Evolutionary conservation across 1,140 invertebrate species (phyloP), one percentile per base, ranked within the genome.

Genomic region (Arctopsyche grandis): DNA sequence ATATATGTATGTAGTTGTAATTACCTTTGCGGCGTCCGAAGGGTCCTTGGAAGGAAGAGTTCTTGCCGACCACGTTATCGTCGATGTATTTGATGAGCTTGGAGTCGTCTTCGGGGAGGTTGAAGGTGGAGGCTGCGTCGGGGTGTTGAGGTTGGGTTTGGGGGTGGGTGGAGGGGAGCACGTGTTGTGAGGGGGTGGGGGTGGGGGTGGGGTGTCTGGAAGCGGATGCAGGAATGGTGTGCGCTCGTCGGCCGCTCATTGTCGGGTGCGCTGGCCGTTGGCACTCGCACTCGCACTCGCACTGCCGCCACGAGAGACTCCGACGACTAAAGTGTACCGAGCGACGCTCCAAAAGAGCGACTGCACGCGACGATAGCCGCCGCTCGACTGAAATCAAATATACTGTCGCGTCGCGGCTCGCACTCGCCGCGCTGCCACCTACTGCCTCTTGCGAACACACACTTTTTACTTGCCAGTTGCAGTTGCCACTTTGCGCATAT

Each of bases 11-110:
- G 52, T 5, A 9, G 5, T 10, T 16, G 16, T 16, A 9, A 58
- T 60, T 88, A 95, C 94, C 94, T 93, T 94, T 94, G 85, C 94
- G 89, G 56, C 92, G 87, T 81, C 94, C 94, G 84, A 92, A 96
- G n/a, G 94, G 94, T 52, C 94, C 93, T 82, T 92, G 90, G 85
- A 95, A 95, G 9, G 92, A 92, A 80, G 92, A 91, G 83, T 92
- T 92, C 84, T 92, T 94, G 73, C 94, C 94, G 83, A 96, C 92
- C 70, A 96, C 88, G 87, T 93, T 95, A 78, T 95, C 91, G 84
- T 94, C 92, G 78, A 96, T 93, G 85, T 93, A 94, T 84, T 92
- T 93, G 52, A 95, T 88, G 79, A 94, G 85, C 84, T 93, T 94
- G 19, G 87, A 88, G 10, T 90, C 88, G 82, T 94, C 93, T 84